Evolutionary conservation across 2,113 vertebrate species (phyloP), one percentile per base, ranked within the genome.

Genomic region (Otocyon megalotis): DNA sequence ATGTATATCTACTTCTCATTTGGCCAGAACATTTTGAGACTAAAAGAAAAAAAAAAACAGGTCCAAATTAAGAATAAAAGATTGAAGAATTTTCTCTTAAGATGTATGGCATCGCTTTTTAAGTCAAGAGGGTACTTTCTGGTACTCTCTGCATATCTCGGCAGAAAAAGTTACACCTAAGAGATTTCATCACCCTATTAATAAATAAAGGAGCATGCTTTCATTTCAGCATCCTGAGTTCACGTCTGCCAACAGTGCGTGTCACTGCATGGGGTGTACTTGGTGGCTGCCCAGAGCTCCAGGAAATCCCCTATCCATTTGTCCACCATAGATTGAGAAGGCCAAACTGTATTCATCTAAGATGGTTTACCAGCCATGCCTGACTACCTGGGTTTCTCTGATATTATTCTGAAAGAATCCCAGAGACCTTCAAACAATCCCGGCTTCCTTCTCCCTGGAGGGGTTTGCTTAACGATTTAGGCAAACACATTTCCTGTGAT

Each of bases 401-500:
- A 77, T 79, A 86, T 90, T 67, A 79, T 19, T 50, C 74, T 96
- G 30, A 88, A 35, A 96, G 50, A 95, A 67, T 67, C 50, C 82
- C 35, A 90, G 56, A 32, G 10, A 65, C 69, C 60, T 90, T 88
- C 77, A 84, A 90, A 92, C 32, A 84, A 63, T 92, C 85, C 87
- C n/a, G 35, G 84, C 60, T 83, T 91, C 60, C 79, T 12, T 97
- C 63, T 79, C 76, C 85, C 63, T 81, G 50, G 94, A 17, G 43
- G 35, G 5, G 16, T 43, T 35, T 94, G 81, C 76, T 65, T 65
- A 76, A 60, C 71, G 72, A 85, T 72, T 53, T 69, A 63, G 69
- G 77, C 43, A 85, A 95, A 95, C 35, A 35, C 74, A 94, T 91
- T 90, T 88, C 94, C 95, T 91, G 26, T 85, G 84, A 90, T 96